Evolutionary conservation across 2,113 vertebrate species (phyloP).

Genomic region (Apeltes quadracus): DNA sequence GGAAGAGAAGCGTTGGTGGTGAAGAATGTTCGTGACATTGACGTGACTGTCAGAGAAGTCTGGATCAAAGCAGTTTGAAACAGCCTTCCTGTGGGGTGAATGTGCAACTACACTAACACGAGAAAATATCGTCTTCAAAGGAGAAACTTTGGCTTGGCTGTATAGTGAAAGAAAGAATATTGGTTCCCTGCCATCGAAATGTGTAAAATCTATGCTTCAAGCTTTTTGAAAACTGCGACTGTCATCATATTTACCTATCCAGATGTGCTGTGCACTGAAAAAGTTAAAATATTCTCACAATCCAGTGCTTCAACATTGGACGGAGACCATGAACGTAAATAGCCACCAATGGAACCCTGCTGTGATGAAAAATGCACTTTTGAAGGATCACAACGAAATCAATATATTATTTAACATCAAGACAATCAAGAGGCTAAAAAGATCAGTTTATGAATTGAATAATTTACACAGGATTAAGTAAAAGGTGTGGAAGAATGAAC

Average conservation of each 20-base stretch:
- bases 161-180: conserved; percentile 10
- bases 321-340: neutral
- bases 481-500: conserved; percentile 39
- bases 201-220: neutral
- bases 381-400: conserved; percentile 15
- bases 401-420: conserved; percentile 27
- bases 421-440: conserved; percentile 27
- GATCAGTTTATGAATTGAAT: conserved; percentile 43
- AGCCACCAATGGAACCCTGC: conserved; percentile 15
- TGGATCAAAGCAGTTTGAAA: conserved; percentile 59
- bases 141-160: conserved; percentile 11
- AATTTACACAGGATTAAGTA: conserved; percentile 42
- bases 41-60: conserved; percentile 44
- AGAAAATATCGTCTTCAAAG: conserved; percentile 34
- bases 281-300: neutral
- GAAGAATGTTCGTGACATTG: conserved; percentile 53
- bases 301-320: conserved; percentile 3
- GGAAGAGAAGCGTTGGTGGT: conserved; percentile 36
- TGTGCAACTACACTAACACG: conserved; percentile 33
- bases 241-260: neutral
- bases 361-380: conserved; percentile 14
- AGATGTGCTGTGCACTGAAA: neutral
- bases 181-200: neutral
- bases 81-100: conserved; percentile 46
- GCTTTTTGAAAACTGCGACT: conserved; percentile 3